Conservation (phyloP, 2,888 invertebrate species). For the Gari tellinella region DNA sequence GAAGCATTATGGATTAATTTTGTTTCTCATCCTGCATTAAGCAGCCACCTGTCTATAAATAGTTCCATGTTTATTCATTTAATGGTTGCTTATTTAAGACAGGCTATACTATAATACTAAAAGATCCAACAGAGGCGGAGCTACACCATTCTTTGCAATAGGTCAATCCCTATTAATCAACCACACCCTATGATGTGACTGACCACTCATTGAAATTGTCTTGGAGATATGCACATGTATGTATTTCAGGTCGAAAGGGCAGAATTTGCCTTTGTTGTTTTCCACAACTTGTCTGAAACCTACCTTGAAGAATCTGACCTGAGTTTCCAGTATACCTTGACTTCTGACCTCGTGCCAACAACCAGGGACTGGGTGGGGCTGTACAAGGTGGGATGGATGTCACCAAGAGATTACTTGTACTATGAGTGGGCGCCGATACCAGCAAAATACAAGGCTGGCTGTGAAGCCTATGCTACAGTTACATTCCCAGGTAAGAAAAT, state of each 20-base stretch:
- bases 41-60: too few species aligned
- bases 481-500: slow-evolving; percentile 72
- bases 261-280: slow-evolving; percentile 80
- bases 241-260: slow-evolving; percentile 49
- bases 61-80: too few species aligned
- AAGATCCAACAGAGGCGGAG: too few species aligned
- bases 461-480: slow-evolving; percentile 69
- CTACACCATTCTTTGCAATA: too few species aligned
- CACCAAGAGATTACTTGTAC: slow-evolving; percentile 74
- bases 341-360: slow-evolving; percentile 69
- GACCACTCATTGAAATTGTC: too few species aligned
- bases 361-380: slow-evolving; percentile 81
- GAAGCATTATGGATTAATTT: too few species aligned
- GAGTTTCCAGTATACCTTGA: slow-evolving; percentile 78
- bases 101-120: too few species aligned
- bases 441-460: slow-evolving; percentile 64
- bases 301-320: slow-evolving; percentile 80
- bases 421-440: slow-evolving; percentile 79
- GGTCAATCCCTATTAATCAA: too few species aligned
- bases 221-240: not conserved
- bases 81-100: too few species aligned
- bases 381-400: slow-evolving; percentile 82
- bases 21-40: too few species aligned
- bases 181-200: too few species aligned
- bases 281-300: slow-evolving; percentile 79